phyloP scores from a whole-genome alignment of 2,888 invertebrate species.

The Nipponacmea schrenckii region DNA sequence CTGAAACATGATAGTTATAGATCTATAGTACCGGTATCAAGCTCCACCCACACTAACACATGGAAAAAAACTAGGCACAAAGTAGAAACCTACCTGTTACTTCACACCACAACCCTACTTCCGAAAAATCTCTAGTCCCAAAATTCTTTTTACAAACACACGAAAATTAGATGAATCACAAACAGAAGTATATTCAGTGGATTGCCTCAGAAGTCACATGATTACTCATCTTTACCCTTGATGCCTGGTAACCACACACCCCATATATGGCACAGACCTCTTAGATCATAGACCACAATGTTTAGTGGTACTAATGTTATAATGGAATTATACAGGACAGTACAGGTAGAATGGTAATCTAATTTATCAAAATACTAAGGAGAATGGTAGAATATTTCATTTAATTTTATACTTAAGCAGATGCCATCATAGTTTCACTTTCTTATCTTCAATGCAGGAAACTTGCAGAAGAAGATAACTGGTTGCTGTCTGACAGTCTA shows the following conservation, averaged over 20 bases:
- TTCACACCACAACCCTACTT: not conserved
- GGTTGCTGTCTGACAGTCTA: not conserved
- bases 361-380: too few relatives aligned
- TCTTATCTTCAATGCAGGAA: not conserved
- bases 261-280: conserved; percentile 17
- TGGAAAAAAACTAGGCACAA: not conserved
- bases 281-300: too few relatives aligned
- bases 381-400: too few relatives aligned
- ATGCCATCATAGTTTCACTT: too few relatives aligned
- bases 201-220: conserved; percentile 21
- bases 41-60: not conserved
- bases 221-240: conserved; percentile 24
- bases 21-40: not conserved
- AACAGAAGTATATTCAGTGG: conserved; percentile 14
- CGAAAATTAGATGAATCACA: conserved; percentile 17
- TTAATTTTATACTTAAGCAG: too few relatives aligned
- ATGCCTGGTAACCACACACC: conserved; percentile 14
- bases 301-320: too few relatives aligned
- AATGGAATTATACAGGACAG: too few relatives aligned
- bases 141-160: not conserved
- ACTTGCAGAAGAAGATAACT: not conserved
- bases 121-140: conserved; percentile 14
- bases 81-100: not conserved
- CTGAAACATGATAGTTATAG: not conserved
- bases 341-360: too few relatives aligned